A percentile compares a stretch with the other conserved stretches of the same genome.
These are phyloP conservation scores for Lepidothrix coronata DNA, from an alignment of 2,113 vertebrate genomes.

Conservation along the genomic window DNA sequence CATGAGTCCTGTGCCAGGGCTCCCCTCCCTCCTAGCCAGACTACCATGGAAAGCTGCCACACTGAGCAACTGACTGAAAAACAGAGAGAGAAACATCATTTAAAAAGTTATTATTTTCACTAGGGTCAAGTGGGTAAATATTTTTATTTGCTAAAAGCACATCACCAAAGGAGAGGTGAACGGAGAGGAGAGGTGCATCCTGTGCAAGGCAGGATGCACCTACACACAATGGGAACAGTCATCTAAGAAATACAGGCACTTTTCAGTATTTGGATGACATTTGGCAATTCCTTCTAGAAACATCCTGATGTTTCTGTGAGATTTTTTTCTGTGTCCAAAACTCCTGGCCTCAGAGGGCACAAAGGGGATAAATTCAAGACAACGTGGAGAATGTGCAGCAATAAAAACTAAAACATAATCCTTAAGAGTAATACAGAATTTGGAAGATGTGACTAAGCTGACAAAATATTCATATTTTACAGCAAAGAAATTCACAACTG, in stretches of 20 bases:
- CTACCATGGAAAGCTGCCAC: not conserved
- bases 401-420: not conserved
- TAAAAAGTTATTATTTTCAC: not conserved
- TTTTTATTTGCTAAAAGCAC: not conserved
- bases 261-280: not conserved
- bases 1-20: not conserved
- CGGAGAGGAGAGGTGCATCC: not conserved
- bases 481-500: not conserved
- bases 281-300: not conserved
- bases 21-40: not conserved
- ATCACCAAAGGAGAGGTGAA: not conserved
- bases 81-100: not conserved
- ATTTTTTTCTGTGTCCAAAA: not conserved
- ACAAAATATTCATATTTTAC: accelerated
- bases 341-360: not conserved
- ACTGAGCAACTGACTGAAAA: not conserved
- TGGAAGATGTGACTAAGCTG: not conserved
- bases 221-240: not conserved
- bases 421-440: not conserved
- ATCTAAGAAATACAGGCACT: not conserved
- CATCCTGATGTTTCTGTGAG: not conserved
- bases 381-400: not conserved
- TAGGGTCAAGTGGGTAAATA: not conserved
- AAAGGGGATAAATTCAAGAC: not conserved
- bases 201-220: not conserved